Conservation (phyloP, 2,888 invertebrate genomes). For the Acleris sparsana region DNA sequence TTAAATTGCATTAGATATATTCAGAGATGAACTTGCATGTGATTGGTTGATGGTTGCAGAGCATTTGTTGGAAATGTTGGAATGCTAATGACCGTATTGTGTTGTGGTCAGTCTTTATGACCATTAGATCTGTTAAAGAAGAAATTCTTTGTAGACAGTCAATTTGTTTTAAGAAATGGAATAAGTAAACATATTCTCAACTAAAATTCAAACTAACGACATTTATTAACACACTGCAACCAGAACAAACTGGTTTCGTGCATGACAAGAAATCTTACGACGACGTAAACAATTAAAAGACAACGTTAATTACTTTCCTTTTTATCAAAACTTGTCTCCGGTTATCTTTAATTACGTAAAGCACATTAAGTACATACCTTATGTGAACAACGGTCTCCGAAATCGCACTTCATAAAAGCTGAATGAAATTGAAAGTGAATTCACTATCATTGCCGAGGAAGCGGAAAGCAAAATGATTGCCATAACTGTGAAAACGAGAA, state of each 20-base stretch:
- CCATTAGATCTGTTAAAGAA: too few relatives aligned
- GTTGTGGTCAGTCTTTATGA: not conserved
- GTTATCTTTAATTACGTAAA: slow-evolving; percentile 32
- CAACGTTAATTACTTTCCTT: slow-evolving; percentile 18
- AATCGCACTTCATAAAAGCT: slow-evolving; percentile 29
- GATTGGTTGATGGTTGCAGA: not conserved
- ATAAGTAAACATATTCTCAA: too few relatives aligned
- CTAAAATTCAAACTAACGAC: too few relatives aligned
- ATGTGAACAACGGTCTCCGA: slow-evolving; percentile 10
- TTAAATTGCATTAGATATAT: slow-evolving; percentile 33
- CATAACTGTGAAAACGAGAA: slow-evolving; percentile 34
- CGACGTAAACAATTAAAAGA: too few relatives aligned
- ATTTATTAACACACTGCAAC: too few relatives aligned
- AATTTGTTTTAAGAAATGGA: too few relatives aligned
- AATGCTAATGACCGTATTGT: not conserved
- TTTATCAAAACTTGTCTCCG: slow-evolving; percentile 24
- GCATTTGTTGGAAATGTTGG: not conserved
- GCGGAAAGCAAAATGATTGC: slow-evolving; percentile 48
- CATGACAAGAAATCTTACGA: too few relatives aligned
- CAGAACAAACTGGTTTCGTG: too few relatives aligned
- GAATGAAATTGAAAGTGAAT: slow-evolving; percentile 60
- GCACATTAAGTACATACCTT: slow-evolving; percentile 12
- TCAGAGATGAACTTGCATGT: slow-evolving; percentile 9
- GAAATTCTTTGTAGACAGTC: too few relatives aligned
- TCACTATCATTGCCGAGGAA: slow-evolving; percentile 46